phyloP scores from a whole-genome alignment of 2,113 vertebrate species.

The Rhinopithecus roxellana region DNA sequence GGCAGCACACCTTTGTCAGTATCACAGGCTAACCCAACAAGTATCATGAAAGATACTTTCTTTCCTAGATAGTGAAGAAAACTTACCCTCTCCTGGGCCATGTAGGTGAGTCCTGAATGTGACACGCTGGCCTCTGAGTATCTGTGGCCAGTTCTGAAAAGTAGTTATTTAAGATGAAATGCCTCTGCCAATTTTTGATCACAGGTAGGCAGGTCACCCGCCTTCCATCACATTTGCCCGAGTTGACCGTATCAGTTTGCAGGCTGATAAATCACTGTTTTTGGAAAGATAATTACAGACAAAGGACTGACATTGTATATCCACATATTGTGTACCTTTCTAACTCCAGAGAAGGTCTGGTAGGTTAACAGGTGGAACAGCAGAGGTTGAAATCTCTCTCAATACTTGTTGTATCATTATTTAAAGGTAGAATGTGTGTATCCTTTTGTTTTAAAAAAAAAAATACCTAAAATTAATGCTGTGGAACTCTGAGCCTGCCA shows the following conservation, averaged over 20 bases:
- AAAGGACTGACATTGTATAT: not conserved
- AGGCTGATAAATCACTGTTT: not conserved
- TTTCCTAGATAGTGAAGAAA: not conserved
- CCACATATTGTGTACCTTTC: accelerated
- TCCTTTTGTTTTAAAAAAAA: not conserved
- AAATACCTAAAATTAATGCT: not conserved
- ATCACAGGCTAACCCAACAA: accelerated
- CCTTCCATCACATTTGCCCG: not conserved
- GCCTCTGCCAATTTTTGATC: not conserved
- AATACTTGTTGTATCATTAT: not conserved
- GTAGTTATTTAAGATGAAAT: not conserved
- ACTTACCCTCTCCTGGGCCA: not conserved
- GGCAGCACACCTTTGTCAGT: not conserved
- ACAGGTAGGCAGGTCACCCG: not conserved
- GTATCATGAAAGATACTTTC: accelerated
- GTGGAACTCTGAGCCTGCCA: not conserved
- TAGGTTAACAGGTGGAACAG: not conserved
- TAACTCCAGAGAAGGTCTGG: not conserved
- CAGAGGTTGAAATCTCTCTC: not conserved
- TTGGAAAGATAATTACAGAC: not conserved
- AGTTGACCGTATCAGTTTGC: not conserved
- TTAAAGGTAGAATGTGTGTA: not conserved
- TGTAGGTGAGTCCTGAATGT: too few species aligned
- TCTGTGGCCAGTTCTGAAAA: too few species aligned
- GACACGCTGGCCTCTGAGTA: accelerated